Base-by-base conservation (phyloP, 2,888 invertebrate genomes). In the Helleia helle region DNA sequence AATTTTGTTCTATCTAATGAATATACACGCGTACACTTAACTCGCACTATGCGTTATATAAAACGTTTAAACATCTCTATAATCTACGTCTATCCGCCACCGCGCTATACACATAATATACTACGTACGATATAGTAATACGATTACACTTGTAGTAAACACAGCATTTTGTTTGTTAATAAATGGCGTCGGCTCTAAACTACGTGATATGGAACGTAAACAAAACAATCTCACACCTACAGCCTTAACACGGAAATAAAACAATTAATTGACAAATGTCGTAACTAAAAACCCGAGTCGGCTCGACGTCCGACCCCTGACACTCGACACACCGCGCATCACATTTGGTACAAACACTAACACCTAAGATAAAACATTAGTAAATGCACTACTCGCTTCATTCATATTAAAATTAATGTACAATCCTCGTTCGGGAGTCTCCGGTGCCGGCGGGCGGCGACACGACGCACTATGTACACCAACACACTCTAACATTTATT, bases 261-360 rank as follows among this genome's bases (percentile, higher is more conserved):
- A 42, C 28, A 39, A 44, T 41, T 77, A 80, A 81, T 80, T 81
- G 81, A 83, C 80, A 62, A 69, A 71, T 62, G 61, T 65, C 66
- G 59, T 61, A 63, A 43, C 43, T 47, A 43, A 64, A 54, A 68
- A 29, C 40, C 29, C 63, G 18, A n/a, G 11, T 11, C 17, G 31
- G 29, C 15, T 18, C 31, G 15, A 5, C 30, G 17, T 17, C 5
- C n/a, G n/a, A n/a, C 29, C 29, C 2, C 29, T 8, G 7, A 11
- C 12, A 11, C 24, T 13, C 14, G 25, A 11, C 30, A 15, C 34
- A 15, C n/a, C 24, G 22, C 36, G 42, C 48, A 50, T 49, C 48
- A 52, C 62, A 76, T 81, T 83, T 79, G 83, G 83, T 81, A 81
- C 73, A 71, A 76, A 75, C 72, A 66, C 72, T 77, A 79, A 65